Percentiles rank a stretch among this genome's conserved stretches.
Evolutionary conservation across 2,888 invertebrate species (phyloP).

Genomic region (Dasysyrphus albostriatus): DNA sequence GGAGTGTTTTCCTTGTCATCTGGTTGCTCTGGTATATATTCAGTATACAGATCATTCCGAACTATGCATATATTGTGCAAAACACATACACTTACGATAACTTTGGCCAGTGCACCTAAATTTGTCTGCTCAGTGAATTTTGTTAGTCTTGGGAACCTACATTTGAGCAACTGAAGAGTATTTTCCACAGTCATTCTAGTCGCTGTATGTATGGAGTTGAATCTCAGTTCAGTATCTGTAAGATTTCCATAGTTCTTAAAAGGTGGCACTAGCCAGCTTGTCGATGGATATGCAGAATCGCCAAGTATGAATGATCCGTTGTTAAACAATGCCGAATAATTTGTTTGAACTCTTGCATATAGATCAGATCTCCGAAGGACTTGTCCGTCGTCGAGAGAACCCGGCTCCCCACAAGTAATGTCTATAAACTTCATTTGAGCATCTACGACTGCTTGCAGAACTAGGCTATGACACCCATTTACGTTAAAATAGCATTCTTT

Average conservation of each 20-base stretch:
- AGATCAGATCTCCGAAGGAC: conserved; percentile 73
- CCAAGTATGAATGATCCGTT: conserved; percentile 52
- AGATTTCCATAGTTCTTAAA: conserved; percentile 77
- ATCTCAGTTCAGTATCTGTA: conserved; percentile 76
- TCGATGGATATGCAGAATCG: conserved; percentile 76
- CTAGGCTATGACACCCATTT: conserved; percentile 72
- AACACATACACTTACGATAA: conserved; percentile 57
- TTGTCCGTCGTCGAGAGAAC: conserved; percentile 77
- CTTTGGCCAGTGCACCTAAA: conserved; percentile 45
- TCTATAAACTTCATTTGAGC: conserved; percentile 77
- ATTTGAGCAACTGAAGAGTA: conserved; percentile 78
- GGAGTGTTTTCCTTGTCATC: background rate
- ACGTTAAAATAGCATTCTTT: conserved; percentile 74
- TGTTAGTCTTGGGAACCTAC: conserved; percentile 77
- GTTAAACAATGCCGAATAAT: conserved; percentile 40
- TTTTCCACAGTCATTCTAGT: conserved; percentile 78
- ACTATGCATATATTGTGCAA: conserved; percentile 75
- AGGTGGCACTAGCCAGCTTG: conserved; percentile 77
- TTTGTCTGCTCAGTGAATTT: conserved; percentile 76
- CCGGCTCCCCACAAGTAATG: conserved; percentile 77
- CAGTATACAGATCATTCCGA: background rate
- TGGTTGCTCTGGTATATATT: background rate
- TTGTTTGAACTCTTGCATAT: conserved; percentile 9
- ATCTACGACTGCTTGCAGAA: conserved; percentile 78
- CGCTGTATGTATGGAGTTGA: conserved; percentile 77